Conservation (phyloP, 2,888 invertebrate genomes). For the Lasioglossum villosulum region DNA sequence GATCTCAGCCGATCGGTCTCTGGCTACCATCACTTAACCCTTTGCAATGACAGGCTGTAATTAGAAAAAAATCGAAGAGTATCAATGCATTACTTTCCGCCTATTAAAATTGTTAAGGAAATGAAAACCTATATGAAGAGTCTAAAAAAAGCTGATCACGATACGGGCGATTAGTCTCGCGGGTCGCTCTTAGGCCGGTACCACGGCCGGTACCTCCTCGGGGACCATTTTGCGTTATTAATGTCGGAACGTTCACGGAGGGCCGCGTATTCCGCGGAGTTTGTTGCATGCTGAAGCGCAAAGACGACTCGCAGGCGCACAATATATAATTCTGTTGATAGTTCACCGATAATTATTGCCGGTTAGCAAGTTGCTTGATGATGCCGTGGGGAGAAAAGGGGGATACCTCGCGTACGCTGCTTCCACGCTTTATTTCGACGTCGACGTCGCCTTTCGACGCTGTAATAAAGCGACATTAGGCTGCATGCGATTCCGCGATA, state of each 20-base stretch:
- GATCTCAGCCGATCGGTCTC: slow-evolving; percentile 14
- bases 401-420: slow-evolving; percentile 14
- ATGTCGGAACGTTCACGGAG: slow-evolving; percentile 78
- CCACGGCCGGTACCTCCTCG: slow-evolving; percentile 79
- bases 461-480: slow-evolving; percentile 82
- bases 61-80: background rate
- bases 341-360: slow-evolving; percentile 83
- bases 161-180: slow-evolving; percentile 15
- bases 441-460: slow-evolving; percentile 70
- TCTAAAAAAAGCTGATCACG: background rate
- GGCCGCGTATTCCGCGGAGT: slow-evolving; percentile 72
- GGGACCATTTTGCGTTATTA: slow-evolving; percentile 78
- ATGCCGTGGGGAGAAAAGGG: slow-evolving; percentile 41
- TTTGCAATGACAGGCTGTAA: background rate
- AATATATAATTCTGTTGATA: slow-evolving; percentile 81
- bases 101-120: background rate
- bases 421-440: slow-evolving; percentile 72
- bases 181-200: slow-evolving; percentile 68
- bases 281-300: slow-evolving; percentile 72
- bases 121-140: too few relatives aligned
- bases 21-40: background rate
- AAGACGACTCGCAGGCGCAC: slow-evolving; percentile 73
- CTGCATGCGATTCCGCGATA: slow-evolving; percentile 83
- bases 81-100: too few relatives aligned
- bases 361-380: slow-evolving; percentile 78